Percentiles rank a stretch among this genome's conserved stretches.
Conservation (phyloP, 2,797 vertebrate species). For the Hephaestus fuliginosus region DNA sequence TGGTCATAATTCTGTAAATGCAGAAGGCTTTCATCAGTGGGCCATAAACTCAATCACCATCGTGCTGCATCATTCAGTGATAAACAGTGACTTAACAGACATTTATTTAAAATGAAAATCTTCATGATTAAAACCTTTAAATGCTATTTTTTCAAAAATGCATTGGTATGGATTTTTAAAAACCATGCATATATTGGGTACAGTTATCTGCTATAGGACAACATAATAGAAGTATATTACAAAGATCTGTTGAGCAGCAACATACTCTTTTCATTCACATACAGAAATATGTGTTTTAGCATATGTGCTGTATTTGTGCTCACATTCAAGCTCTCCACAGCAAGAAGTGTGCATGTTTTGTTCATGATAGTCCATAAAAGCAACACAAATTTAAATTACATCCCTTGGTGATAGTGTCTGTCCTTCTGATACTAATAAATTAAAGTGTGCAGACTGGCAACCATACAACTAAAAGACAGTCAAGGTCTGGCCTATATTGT, state of each 20-base stretch:
- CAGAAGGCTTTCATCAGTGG: too few relatives aligned
- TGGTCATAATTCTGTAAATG: too few relatives aligned
- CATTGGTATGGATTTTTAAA: background rate
- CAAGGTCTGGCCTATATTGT: slow-evolving; percentile 80
- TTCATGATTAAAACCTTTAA: background rate
- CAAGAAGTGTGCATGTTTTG: slow-evolving; percentile 52
- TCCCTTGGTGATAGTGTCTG: slow-evolving; percentile 62
- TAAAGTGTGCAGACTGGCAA: slow-evolving; percentile 71
- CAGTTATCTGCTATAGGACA: background rate
- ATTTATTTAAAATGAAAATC: too few relatives aligned
- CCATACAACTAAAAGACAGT: slow-evolving; percentile 76
- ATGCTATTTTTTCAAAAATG: background rate
- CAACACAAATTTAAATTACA: slow-evolving; percentile 69
- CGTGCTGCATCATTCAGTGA: too few relatives aligned
- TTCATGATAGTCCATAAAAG: slow-evolving; percentile 60
- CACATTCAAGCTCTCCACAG: slow-evolving; percentile 33
- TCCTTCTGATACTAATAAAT: slow-evolving; percentile 81
- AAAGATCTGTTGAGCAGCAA: slow-evolving; percentile 9
- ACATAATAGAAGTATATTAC: background rate
- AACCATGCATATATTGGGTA: background rate
- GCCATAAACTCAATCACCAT: too few relatives aligned
- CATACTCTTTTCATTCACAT: background rate
- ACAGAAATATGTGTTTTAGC: slow-evolving; percentile 5
- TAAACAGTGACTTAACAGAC: too few relatives aligned
- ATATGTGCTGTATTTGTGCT: slow-evolving; percentile 14